Evolutionary conservation across 2,797 vertebrate species (phyloP), one percentile per base, ranked within the genome.

Genomic region (Acestrorhynchus altus): DNA sequence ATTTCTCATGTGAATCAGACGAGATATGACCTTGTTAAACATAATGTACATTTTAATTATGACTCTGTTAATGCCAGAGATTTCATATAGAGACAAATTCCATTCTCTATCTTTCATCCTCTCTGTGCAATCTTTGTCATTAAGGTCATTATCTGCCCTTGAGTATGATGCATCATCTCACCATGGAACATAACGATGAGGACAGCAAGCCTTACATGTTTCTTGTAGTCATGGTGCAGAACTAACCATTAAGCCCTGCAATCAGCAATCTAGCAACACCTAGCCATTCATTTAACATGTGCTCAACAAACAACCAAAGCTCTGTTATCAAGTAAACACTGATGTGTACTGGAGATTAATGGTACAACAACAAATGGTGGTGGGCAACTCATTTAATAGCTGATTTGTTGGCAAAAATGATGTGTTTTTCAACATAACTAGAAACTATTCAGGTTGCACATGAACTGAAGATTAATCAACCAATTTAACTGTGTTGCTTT

Each of bases 61-160:
- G 16, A 16, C 47, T 46, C 47, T 24, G 28, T 60, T 68, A 44
- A 65, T 9, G 26, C 22, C 68, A 54, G 18, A 65, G 64, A 81
- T 74, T 72, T 44, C 52, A 76, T 82, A 82, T 39, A 60, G 63
- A 76, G 81, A 78, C 57, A 39, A 57, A 74, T 76, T 18, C 72
- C 65, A 39, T 61, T 66, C 65, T 57, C 12, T 28, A 49, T 28
- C 68, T 56, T 24, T 13, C 76, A 66, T 67, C 76, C 56, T 68
- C 26, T 46, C 10, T 20, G n/a, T 75, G 44, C 15, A 49, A 72
- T 76, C 75, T 72, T 78, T 70, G 78, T 83, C 72, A 85, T 85
- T 85, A 83, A 82, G 72, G 83, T 82, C 83, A 84, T 82, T 72
- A 84, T 80, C 74, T 78, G 78, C 77, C 78, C 80, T 84, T 82